A percentile compares a stretch with the other conserved stretches of the same genome.
Evolutionary conservation across 1,140 invertebrate genomes (phyloP).

Genomic region (Matsumurasca onukii): DNA sequence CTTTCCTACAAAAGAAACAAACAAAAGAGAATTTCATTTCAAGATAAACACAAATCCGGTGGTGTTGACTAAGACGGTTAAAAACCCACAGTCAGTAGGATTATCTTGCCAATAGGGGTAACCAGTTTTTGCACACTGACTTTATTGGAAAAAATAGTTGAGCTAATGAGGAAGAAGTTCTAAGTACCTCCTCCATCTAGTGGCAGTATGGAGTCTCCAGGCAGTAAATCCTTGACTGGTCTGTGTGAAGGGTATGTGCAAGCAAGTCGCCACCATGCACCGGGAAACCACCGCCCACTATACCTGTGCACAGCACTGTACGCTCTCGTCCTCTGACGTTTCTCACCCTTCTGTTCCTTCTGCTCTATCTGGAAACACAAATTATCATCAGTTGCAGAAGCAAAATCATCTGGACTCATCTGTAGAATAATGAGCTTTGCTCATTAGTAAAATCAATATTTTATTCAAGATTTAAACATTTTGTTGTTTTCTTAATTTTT

Average conservation of each 20-base stretch:
- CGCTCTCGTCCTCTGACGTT: conserved; percentile 69
- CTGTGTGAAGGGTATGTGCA: conserved; percentile 79
- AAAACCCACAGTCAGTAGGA: too few species aligned
- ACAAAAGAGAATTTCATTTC: not conserved
- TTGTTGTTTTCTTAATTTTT: too few species aligned
- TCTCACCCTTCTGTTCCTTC: conserved; percentile 84
- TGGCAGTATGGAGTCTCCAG: conserved; percentile 81
- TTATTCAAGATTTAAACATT: too few species aligned
- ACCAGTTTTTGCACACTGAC: too few species aligned
- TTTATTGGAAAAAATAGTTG: too few species aligned
- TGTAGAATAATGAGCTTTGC: too few species aligned
- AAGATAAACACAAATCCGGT: not conserved
- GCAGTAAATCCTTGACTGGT: conserved; percentile 78
- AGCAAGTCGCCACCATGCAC: conserved; percentile 72
- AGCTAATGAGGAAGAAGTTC: too few species aligned
- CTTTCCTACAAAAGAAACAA: not conserved
- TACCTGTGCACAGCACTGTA: conserved; percentile 66
- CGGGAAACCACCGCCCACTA: conserved; percentile 76
- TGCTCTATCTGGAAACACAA: conserved; percentile 81
- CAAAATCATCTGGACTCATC: too few species aligned
- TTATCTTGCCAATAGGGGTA: too few species aligned
- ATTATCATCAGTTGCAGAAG: too few species aligned
- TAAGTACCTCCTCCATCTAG: conserved; percentile 85
- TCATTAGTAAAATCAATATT: too few species aligned
- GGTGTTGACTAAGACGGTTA: not conserved